Evolutionary conservation across 2,888 invertebrate species (phyloP).

Genomic region (Hirtodrosophila cameraria): DNA sequence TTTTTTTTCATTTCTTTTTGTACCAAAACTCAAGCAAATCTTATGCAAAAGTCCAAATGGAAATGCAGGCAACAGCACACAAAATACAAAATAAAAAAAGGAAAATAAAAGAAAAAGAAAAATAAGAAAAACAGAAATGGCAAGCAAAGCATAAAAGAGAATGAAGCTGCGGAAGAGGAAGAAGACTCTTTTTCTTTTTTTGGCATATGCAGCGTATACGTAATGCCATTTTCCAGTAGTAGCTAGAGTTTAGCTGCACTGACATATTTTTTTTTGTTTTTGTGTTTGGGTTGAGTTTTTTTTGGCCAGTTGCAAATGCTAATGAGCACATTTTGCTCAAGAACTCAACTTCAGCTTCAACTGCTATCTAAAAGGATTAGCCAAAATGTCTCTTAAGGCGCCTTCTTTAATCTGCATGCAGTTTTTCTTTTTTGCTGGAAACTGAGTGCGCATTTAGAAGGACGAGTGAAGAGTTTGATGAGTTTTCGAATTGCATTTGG

Average conservation of each 20-base stretch:
- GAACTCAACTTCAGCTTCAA: background rate
- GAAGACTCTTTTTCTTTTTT: background rate
- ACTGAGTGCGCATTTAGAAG: too few species aligned
- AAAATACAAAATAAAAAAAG: background rate
- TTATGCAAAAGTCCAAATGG: conserved; percentile 72
- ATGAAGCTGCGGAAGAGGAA: background rate
- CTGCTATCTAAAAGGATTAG: conserved; percentile 2
- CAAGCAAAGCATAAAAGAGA: conserved; percentile 36
- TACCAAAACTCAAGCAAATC: conserved; percentile 49
- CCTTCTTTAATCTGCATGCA: background rate
- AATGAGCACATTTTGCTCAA: conserved; percentile 8
- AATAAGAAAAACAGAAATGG: background rate
- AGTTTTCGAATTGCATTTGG: too few species aligned
- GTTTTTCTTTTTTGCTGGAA: too few species aligned
- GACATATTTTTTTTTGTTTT: conserved; percentile 3
- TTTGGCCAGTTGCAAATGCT: conserved; percentile 19
- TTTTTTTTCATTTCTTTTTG: conserved; percentile 12
- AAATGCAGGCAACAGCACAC: conserved; percentile 44
- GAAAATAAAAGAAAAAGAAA: background rate
- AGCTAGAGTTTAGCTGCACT: background rate
- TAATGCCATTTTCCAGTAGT: conserved; percentile 24
- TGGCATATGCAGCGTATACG: conserved; percentile 36
- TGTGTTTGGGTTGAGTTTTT: background rate
- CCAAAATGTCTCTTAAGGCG: background rate
- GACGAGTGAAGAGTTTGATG: too few species aligned